Conservation (phyloP, 1,140 invertebrate species). For the Drosophila rhopaloa region DNA sequence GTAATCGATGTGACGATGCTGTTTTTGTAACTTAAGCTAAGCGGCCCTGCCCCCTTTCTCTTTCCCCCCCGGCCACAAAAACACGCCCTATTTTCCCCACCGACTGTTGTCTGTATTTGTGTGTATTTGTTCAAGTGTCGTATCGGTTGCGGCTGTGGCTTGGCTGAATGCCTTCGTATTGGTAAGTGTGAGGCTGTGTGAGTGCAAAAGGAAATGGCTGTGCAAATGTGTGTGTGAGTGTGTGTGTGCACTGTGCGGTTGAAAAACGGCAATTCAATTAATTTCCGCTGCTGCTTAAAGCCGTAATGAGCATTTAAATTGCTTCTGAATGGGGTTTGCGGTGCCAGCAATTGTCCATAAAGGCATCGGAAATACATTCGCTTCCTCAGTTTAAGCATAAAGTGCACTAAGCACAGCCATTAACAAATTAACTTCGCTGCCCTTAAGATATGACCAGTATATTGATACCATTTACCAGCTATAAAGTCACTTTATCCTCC, state of each 20-base stretch:
- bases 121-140: constrained; percentile 78
- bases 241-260: constrained; percentile 50
- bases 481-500: constrained; percentile 3
- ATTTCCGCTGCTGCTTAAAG: constrained; percentile 78
- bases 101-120: constrained; percentile 26
- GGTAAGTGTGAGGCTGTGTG: constrained; percentile 8
- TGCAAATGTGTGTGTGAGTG: constrained; percentile 20
- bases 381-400: constrained; percentile 32
- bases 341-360: constrained; percentile 70
- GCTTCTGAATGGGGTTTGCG: constrained; percentile 77
- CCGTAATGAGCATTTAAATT: constrained; percentile 83
- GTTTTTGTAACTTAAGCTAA: constrained; percentile 60
- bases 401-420: constrained; percentile 56
- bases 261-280: constrained; percentile 82
- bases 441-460: constrained; percentile 11
- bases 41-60: constrained; percentile 3
- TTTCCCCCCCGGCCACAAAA: neutral
- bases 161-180: constrained; percentile 50
- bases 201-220: constrained; percentile 28
- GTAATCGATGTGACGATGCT: constrained; percentile 65
- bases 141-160: constrained; percentile 79
- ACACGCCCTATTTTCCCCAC: constrained; percentile 3
- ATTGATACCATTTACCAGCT: constrained; percentile 10
- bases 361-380: constrained; percentile 50
- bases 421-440: constrained; percentile 59